A percentile compares a stretch with the other conserved stretches of the same genome.
Evolutionary conservation across 2,888 invertebrate species (phyloP).

Genomic region (Andrena bicolor): DNA sequence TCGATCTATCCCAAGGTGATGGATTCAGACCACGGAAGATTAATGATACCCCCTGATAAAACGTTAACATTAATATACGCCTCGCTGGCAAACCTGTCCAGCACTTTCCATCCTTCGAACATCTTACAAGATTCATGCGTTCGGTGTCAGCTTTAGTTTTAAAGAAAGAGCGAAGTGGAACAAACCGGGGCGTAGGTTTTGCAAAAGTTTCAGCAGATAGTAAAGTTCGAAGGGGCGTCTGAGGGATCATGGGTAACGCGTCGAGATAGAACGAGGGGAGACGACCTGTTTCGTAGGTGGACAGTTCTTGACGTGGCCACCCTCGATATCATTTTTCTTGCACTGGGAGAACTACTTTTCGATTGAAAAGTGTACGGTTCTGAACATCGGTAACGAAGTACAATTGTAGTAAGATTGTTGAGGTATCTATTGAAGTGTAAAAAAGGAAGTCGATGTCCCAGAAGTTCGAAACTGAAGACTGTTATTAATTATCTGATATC

Average conservation of each 20-base stretch:
- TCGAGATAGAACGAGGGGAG: conserved; percentile 5
- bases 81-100: conserved; percentile 11
- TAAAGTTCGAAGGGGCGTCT: conserved; percentile 17
- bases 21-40: conserved; percentile 38
- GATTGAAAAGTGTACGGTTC: not conserved
- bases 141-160: conserved; percentile 13
- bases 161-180: conserved; percentile 32
- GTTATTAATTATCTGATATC: no score
- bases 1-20: not conserved
- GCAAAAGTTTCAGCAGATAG: conserved; percentile 30
- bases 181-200: conserved; percentile 19
- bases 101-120: conserved; percentile 19
- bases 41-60: conserved; percentile 14
- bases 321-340: not conserved
- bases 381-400: not conserved
- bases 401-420: not conserved
- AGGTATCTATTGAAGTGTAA: no score
- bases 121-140: conserved; percentile 29
- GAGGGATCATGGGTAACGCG: not conserved
- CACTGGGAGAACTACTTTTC: not conserved
- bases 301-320: not conserved
- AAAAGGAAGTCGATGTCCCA: not conserved
- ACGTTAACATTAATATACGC: conserved; percentile 36
- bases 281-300: conserved; percentile 4
- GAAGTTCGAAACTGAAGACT: not conserved